Evolutionary conservation across 2,888 invertebrate species (phyloP), one percentile per base, ranked within the genome.

Genomic region (Hesperia comma): DNA sequence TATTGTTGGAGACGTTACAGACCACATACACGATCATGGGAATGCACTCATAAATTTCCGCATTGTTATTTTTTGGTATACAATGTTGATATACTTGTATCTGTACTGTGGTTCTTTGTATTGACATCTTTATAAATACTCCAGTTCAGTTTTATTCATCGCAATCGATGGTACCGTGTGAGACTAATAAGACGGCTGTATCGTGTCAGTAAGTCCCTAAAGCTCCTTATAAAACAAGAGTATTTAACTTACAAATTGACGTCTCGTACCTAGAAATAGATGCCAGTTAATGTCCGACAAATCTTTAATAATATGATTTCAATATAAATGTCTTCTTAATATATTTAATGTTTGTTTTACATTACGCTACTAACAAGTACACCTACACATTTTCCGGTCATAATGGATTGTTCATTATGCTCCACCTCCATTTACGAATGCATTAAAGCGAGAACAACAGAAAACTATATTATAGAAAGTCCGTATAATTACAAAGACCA

Each of bases 11-110:
- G 57, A 43, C 67, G 21, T 55, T 53, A 60, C 32, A 56, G 46
- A 61, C 66, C 60, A 63, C 61, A 61, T 55, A 54, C 69, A 61
- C 71, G 63, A 70, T 63, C 67, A 61, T 40, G 55, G 82, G 84
- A 87, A 88, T 86, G 87, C 82, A 83, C 84, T 77, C 84, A 84
- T 86, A 87, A 87, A 86, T 83, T 85, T 86, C 81, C 84, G 82
- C 85, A 81, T 83, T 84, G 84, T 85, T 83, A 82, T 81, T 88
- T 86, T 87, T 84, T 61, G 53, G 19, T 49, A 32, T 17, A 56
- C 63, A 55, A 55, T 49, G 33, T 56, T 37, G 33, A 2, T 19
- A 40, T 53, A 33, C 8, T n/a, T n/a, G n/a, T 26, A 26, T 26
- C 41, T 43, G 12, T 46, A 17, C 33, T 62, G 19, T 55, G 32